Base-by-base conservation (phyloP, 2,113 vertebrate species). In the Tupaia chinensis region DNA sequence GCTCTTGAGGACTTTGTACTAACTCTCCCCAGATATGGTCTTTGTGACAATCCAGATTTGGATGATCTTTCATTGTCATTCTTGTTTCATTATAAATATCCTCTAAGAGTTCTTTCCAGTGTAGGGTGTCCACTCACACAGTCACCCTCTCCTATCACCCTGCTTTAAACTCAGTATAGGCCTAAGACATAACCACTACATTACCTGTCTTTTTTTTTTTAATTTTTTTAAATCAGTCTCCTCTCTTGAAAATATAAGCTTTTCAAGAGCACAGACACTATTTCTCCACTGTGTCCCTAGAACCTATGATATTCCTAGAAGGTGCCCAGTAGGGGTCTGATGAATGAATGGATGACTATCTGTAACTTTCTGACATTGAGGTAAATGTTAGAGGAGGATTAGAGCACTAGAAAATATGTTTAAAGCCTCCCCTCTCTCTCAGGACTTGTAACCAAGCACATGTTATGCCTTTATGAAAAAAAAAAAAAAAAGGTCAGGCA, bases 1-100 rank as follows among this genome's bases (percentile, higher is more conserved):
- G 44, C 14, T 74, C 19, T 56, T 34, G 16, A 23, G 29, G n/a
- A 72, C 83, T 56, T 17, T 5, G 20, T 15, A 44, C 17, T 25
- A 17, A 23, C 34, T 72, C 14, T 20, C 4, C 68, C 2, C 25
- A n/a, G 17, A 22, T 0, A 5, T 15, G 17, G 19, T 77, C 32
- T 58, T 34, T 9, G 12, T 23, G 8, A 6, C 32, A 54, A 44
- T 7, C 14, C 20, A 17, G 29, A 0, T 23, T 4, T 0, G 1
- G 53, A 14, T 5, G 17, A 32, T 5, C 23, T 7, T 7, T 73
- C 23, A 34, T 27, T 76, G 34, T 7, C 34, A 11, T 54, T 12
- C 20, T 15, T 9, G 3, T 10, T 19, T 34, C 11, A 53, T 13
- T 15, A 0, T 53, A n/a, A 32, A 20, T 22, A n/a, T 20, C 7